phyloP scores from a whole-genome alignment of 2,888 invertebrate genomes.

The Brachynemurus nebulosus region DNA sequence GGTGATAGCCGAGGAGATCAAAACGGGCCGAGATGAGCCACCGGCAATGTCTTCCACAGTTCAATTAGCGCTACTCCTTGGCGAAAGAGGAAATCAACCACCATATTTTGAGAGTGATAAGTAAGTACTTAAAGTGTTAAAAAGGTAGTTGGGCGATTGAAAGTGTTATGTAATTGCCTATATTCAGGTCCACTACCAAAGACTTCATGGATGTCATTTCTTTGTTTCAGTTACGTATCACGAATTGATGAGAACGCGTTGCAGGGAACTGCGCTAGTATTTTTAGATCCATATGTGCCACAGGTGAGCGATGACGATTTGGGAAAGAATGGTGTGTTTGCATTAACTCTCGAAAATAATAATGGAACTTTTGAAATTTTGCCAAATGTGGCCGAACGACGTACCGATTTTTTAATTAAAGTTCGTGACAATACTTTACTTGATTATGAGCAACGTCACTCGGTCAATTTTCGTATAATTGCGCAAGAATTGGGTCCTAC shows the following conservation, averaged over 20 bases:
- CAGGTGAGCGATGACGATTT: constrained; percentile 63
- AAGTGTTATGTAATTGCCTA: too few relatives aligned
- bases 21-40: constrained; percentile 52
- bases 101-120: constrained; percentile 68
- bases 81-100: constrained; percentile 60
- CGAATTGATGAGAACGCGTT: constrained; percentile 69
- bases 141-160: too few relatives aligned
- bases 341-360: constrained; percentile 59
- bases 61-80: constrained; percentile 68
- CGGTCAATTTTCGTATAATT: constrained; percentile 59
- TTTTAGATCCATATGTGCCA: constrained; percentile 55
- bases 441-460: constrained; percentile 70
- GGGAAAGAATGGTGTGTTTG: constrained; percentile 73
- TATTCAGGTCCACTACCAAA: too few relatives aligned
- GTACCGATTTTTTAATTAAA: constrained; percentile 63
- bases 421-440: constrained; percentile 69
- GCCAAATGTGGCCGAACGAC: constrained; percentile 68
- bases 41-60: constrained; percentile 70
- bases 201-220: too few relatives aligned
- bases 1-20: constrained; percentile 75
- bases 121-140: constrained; percentile 42
- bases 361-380: constrained; percentile 81
- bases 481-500: constrained; percentile 70
- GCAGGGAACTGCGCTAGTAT: constrained; percentile 60
- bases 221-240: constrained; percentile 55